Base-by-base conservation (phyloP, 2,888 invertebrate species). In the Nemotelus pantherinus region DNA sequence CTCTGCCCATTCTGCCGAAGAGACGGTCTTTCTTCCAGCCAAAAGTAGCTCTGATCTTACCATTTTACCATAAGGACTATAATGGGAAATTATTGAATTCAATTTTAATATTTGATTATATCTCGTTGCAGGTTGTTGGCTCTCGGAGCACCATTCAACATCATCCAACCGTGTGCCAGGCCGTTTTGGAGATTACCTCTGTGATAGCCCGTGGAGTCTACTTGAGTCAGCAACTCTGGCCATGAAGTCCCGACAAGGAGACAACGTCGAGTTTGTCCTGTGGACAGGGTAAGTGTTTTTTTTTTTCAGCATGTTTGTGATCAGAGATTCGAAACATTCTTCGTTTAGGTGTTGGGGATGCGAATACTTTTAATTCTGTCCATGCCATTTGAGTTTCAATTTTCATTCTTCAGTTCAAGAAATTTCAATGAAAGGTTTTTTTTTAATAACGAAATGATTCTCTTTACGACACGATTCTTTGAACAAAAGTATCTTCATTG, bases 201-300 rank as follows among this genome's bases (percentile, higher is more conserved):
- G 97, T 88, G 96, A 97, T 88, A 93, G 96, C 82, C 95, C 97
- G 4, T 93, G 95, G 91, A 91, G 92, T 84, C 91, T 97, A 83
- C 93, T 97, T 82, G 93, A 94, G 86, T 95, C 96, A 58, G 96
- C 97, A 5, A 93, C 95, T 78, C 90, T 91, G 84, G 93, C 94
- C 81, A 97, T 97, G 97, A 92, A 93, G 87, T 91, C 92, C 76
- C 90, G 94, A 79, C 93, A 94, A 84, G 92, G 93, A 67, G 94
- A 95, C 87, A 95, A 94, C 85, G 94, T 96, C 79, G 96, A 97
- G 88, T 97, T 97, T 86, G 95, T 97, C 43, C 88, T 97, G 44
- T 97, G 97, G 97, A 97, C 97, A 43, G 97, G 96, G 96, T 96
- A 89, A 90, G 92, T 82, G 80, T 77, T 53, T 76, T 70, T 50